Evolutionary conservation across 2,888 invertebrate species (phyloP).

Genomic region (Eilema griseolum): DNA sequence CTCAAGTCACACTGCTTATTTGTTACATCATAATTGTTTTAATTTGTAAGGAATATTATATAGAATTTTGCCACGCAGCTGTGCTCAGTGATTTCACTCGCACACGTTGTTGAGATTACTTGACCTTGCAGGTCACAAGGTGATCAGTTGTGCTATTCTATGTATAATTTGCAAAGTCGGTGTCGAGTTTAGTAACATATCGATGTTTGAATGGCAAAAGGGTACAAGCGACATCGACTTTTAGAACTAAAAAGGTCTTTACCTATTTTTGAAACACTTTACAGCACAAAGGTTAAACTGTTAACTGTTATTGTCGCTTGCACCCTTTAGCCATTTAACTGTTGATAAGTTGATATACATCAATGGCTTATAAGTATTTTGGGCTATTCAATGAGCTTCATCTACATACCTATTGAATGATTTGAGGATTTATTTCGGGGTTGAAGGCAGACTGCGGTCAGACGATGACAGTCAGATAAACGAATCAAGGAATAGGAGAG

Average conservation of each 20-base stretch:
- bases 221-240: not conserved
- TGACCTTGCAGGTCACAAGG: slow-evolving; percentile 5
- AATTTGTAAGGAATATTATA: not conserved
- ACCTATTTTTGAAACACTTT: not conserved
- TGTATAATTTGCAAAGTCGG: not conserved
- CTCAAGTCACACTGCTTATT: slow-evolving; percentile 5
- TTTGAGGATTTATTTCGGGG: not conserved
- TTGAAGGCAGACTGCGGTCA: not conserved
- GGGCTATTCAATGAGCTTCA: not conserved
- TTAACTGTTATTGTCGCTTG: too few species aligned
- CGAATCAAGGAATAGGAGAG: not conserved
- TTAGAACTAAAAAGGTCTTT: not conserved
- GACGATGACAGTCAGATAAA: not conserved
- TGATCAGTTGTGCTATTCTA: not conserved
- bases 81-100: not conserved
- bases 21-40: slow-evolving; percentile 5
- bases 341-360: too few species aligned
- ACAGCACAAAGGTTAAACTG: not conserved
- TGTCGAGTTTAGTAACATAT: not conserved
- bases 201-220: not conserved
- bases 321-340: too few species aligned
- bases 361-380: too few species aligned
- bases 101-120: not conserved
- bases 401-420: not conserved
- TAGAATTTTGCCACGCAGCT: not conserved